phyloP scores from a whole-genome alignment of 2,888 invertebrate genomes.

The Dolomedes plantarius region DNA sequence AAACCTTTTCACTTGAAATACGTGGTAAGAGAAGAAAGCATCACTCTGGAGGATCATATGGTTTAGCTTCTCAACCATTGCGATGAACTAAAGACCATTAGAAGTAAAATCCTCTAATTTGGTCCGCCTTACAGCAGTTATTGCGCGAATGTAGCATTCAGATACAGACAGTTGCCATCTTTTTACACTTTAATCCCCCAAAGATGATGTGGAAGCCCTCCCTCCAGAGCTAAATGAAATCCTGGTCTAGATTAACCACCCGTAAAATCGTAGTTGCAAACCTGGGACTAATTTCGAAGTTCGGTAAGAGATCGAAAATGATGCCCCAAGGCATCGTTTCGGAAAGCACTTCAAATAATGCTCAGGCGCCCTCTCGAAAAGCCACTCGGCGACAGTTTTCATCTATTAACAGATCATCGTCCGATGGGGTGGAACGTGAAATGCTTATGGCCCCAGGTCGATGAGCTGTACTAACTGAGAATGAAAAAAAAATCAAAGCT shows the following conservation, averaged over 20 bases:
- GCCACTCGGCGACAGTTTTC: slow-evolving; percentile 33
- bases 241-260: slow-evolving; percentile 43
- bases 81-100: slow-evolving; percentile 13
- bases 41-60: neutral
- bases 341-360: slow-evolving; percentile 54
- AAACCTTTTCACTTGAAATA: too few species aligned
- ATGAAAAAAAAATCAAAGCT: neutral
- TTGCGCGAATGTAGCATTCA: neutral
- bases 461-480: neutral
- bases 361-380: slow-evolving; percentile 31
- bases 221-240: slow-evolving; percentile 36
- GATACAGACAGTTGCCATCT: slow-evolving; percentile 8
- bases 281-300: slow-evolving; percentile 50
- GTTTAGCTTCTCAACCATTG: neutral
- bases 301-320: slow-evolving; percentile 42
- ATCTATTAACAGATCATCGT: slow-evolving; percentile 44
- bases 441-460: neutral
- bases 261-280: slow-evolving; percentile 53
- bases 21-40: too few species aligned
- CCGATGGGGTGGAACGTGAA: slow-evolving; percentile 19
- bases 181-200: slow-evolving; percentile 26
- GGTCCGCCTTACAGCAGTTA: neutral
- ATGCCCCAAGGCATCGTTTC: slow-evolving; percentile 59
- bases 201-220: neutral
- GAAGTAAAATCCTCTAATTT: slow-evolving; percentile 4